Conservation (phyloP, 2,113 vertebrate species). For the Sinocyclocheilus anshuiensis region DNA sequence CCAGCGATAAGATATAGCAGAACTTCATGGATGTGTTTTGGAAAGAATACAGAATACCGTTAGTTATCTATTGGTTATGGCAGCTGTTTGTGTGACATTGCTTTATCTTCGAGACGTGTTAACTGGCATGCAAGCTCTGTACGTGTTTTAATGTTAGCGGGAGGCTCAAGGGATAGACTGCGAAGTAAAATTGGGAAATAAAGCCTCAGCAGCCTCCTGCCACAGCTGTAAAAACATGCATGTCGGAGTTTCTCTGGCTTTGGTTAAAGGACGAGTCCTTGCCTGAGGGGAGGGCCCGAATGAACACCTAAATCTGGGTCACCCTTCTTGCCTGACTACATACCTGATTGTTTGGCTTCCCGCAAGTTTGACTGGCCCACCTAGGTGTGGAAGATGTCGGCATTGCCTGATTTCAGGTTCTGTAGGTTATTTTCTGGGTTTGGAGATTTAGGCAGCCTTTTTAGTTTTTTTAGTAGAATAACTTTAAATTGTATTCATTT, state of each 20-base stretch:
- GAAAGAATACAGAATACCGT: neutral
- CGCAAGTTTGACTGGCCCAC: neutral
- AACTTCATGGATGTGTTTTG: neutral
- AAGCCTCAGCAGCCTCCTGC: conserved; percentile 13
- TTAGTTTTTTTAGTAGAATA: neutral
- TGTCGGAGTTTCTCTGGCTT: conserved; percentile 9
- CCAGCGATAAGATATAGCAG: neutral
- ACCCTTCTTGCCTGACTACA: neutral
- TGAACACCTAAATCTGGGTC: conserved; percentile 40
- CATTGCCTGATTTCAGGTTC: neutral
- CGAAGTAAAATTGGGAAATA: conserved; percentile 33
- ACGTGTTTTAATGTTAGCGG: neutral
- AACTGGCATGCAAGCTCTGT: neutral
- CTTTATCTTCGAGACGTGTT: neutral
- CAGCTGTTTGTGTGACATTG: neutral
- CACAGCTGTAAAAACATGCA: conserved; percentile 49
- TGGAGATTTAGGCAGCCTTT: neutral
- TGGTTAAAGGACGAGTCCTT: conserved; percentile 34
- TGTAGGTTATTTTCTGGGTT: neutral
- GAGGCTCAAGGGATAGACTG: neutral
- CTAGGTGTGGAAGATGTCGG: neutral
- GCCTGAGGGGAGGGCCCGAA: conserved; percentile 30
- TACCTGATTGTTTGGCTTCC: conserved; percentile 12
- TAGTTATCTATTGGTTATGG: neutral
- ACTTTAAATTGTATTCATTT: neutral